Conservation (phyloP, 2,888 invertebrate species). For the Cephonodes hylas region DNA sequence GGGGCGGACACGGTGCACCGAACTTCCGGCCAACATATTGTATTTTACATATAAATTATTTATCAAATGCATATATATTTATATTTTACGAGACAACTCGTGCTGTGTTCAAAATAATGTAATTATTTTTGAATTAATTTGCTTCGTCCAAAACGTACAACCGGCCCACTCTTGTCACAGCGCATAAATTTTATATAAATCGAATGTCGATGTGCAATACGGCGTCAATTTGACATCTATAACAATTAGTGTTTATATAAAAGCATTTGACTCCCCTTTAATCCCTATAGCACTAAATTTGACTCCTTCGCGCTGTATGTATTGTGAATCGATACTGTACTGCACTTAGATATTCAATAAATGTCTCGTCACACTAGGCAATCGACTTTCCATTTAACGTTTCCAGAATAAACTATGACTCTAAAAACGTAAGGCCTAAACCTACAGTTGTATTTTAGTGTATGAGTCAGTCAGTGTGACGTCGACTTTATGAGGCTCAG, state of each 20-base stretch:
- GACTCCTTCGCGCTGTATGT: background rate
- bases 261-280: too few relatives aligned
- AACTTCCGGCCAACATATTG: constrained; percentile 63
- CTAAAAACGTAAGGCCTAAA: background rate
- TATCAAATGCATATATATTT: constrained; percentile 33
- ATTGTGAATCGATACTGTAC: background rate
- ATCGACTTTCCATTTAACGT: background rate
- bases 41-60: constrained; percentile 30
- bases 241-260: background rate
- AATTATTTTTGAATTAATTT: constrained; percentile 45
- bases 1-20: constrained; percentile 49
- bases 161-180: constrained; percentile 60
- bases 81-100: constrained; percentile 38
- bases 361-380: background rate
- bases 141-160: constrained; percentile 49
- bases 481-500: background rate
- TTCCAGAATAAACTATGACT: background rate
- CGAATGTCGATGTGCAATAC: background rate
- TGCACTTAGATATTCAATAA: background rate
- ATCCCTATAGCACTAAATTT: too few relatives aligned
- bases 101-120: constrained; percentile 34
- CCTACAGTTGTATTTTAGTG: background rate
- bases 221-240: background rate
- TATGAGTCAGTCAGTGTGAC: background rate
- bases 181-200: background rate